A percentile compares a stretch with the other conserved stretches of the same genome.
Evolutionary conservation across 2,888 invertebrate species (phyloP).

Genomic region (Tetrapedia diversipes): DNA sequence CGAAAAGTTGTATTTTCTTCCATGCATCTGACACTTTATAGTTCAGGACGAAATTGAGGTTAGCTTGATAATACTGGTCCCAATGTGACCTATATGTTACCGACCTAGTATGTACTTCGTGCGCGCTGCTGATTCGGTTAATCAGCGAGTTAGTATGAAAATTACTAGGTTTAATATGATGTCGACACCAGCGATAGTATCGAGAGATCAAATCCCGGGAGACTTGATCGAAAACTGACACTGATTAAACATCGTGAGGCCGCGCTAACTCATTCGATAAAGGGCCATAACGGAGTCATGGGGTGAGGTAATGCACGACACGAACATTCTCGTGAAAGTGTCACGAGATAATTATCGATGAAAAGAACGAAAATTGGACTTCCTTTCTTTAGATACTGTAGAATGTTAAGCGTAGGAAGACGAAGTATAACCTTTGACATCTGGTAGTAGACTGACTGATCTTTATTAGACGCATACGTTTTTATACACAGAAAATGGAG

Average conservation of each 20-base stretch:
- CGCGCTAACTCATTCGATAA: slow-evolving; percentile 52
- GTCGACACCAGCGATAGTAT: slow-evolving; percentile 11
- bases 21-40: no score
- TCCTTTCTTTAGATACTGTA: no score
- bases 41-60: not conserved
- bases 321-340: no score
- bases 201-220: slow-evolving; percentile 42
- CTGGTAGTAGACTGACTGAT: no score
- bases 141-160: slow-evolving; percentile 47
- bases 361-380: no score
- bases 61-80: not conserved
- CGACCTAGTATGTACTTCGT: slow-evolving; percentile 15
- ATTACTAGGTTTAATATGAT: slow-evolving; percentile 41
- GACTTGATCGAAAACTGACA: slow-evolving; percentile 42
- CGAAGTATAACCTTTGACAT: no score
- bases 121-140: slow-evolving; percentile 18
- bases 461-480: no score
- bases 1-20: no score
- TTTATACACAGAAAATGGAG: no score
- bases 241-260: slow-evolving; percentile 61
- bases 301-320: slow-evolving; percentile 7
- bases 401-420: no score
- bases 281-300: slow-evolving; percentile 37
- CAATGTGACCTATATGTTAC: not conserved
- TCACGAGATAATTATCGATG: no score